phyloP scores from a whole-genome alignment of 2,113 vertebrate species.

The Ivindomyrus marchei region DNA sequence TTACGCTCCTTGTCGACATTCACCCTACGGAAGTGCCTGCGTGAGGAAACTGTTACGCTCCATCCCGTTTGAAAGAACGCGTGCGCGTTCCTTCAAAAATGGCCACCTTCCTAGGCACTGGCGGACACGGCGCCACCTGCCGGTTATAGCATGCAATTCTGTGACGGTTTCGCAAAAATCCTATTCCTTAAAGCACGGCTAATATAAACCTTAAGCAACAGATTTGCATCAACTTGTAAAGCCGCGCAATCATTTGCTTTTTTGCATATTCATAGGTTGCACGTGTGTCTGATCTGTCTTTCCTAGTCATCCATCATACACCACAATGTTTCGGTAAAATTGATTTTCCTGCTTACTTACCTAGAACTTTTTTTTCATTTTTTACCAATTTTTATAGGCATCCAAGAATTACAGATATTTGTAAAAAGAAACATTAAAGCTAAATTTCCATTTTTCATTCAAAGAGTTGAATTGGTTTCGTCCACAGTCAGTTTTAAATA shows the following conservation, averaged over 20 bases:
- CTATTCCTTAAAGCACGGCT: background rate
- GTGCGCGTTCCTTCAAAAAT: background rate
- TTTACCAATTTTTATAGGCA: background rate
- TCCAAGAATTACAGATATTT: background rate
- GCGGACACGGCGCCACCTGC: background rate
- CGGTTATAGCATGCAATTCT: background rate
- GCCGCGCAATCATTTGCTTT: background rate
- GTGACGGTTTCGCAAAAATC: background rate
- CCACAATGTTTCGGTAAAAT: background rate
- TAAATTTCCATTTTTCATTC: background rate
- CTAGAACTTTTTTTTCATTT: background rate
- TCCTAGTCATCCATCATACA: background rate
- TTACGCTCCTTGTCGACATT: background rate
- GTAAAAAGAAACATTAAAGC: background rate
- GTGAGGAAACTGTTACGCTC: slow-evolving; percentile 5
- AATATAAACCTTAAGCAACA: background rate
- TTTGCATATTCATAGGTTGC: background rate
- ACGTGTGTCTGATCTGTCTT: background rate
- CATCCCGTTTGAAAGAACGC: background rate
- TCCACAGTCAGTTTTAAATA: background rate
- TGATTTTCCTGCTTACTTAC: background rate
- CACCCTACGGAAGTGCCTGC: background rate
- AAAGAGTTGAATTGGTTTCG: background rate
- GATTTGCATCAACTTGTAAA: background rate
- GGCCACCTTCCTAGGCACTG: background rate